Percentiles rank a stretch among this genome's conserved stretches.
Evolutionary conservation across 1,140 invertebrate species (phyloP).

Genomic region (Drosophila athabasca): DNA sequence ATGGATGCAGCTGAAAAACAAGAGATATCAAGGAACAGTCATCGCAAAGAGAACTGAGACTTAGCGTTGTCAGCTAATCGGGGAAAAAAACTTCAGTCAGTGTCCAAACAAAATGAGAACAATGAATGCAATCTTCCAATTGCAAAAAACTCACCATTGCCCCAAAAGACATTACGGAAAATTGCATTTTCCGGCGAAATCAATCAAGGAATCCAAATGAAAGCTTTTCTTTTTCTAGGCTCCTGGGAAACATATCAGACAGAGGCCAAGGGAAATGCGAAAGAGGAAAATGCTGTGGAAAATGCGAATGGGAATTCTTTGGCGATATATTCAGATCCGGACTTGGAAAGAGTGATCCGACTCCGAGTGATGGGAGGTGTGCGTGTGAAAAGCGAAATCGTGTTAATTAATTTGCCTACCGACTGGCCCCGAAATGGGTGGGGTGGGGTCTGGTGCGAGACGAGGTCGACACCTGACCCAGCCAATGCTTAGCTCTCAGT

Average conservation of each 20-base stretch:
- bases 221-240: too few species aligned
- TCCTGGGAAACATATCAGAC: background rate
- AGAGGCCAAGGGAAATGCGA: background rate
- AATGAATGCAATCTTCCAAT: background rate
- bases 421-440: slow-evolving; percentile 6
- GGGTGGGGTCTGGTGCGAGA: too few species aligned
- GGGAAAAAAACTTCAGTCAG: too few species aligned
- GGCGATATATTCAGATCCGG: slow-evolving; percentile 27
- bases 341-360: too few species aligned
- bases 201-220: too few species aligned
- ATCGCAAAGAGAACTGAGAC: background rate
- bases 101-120: background rate
- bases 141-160: background rate
- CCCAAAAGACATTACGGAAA: too few species aligned
- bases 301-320: slow-evolving; percentile 33
- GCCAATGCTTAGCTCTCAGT: slow-evolving; percentile 3
- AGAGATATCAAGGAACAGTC: background rate
- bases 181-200: too few species aligned
- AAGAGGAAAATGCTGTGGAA: slow-evolving; percentile 6
- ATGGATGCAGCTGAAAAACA: too few species aligned
- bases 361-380: background rate
- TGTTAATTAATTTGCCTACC: slow-evolving; percentile 69
- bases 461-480: slow-evolving; percentile 14
- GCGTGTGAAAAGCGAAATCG: slow-evolving; percentile 54
- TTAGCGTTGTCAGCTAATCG: too few species aligned